phyloP scores from a whole-genome alignment of 2,797 vertebrate species.

The Anolis apletophallus region DNA sequence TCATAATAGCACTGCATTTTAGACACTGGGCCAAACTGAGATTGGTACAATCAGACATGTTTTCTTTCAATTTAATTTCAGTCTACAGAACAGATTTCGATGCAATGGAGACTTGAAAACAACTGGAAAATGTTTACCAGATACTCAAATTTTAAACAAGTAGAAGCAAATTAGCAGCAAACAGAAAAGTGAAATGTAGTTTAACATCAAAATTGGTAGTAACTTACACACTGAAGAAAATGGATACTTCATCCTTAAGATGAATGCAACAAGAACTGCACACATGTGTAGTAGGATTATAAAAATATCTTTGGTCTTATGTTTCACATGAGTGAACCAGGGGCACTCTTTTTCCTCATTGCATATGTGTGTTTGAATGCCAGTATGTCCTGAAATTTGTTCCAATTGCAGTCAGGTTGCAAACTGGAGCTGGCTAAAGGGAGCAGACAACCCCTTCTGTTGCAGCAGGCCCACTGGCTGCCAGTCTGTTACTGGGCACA shows the following conservation, averaged over 20 bases:
- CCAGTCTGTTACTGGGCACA: too few relatives aligned
- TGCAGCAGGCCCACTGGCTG: too few relatives aligned
- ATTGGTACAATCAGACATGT: not conserved
- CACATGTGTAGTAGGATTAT: not conserved
- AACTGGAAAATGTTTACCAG: not conserved
- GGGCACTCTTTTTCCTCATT: too few relatives aligned
- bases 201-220: not conserved
- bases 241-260: not conserved
- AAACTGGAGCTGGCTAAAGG: too few relatives aligned
- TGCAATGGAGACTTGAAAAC: not conserved
- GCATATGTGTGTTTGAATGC: too few relatives aligned
- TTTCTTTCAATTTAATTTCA: not conserved
- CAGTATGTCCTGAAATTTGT: too few relatives aligned
- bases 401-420: too few relatives aligned
- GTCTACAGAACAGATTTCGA: not conserved
- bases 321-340: too few relatives aligned
- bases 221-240: not conserved
- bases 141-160: not conserved
- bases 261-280: not conserved
- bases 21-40: not conserved
- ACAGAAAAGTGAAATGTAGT: not conserved
- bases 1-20: conserved; percentile 15
- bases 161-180: not conserved
- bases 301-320: too few relatives aligned
- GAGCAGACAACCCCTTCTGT: too few relatives aligned